Base-by-base conservation (phyloP, 2,888 invertebrate genomes). In the Esperia sulphurella region DNA sequence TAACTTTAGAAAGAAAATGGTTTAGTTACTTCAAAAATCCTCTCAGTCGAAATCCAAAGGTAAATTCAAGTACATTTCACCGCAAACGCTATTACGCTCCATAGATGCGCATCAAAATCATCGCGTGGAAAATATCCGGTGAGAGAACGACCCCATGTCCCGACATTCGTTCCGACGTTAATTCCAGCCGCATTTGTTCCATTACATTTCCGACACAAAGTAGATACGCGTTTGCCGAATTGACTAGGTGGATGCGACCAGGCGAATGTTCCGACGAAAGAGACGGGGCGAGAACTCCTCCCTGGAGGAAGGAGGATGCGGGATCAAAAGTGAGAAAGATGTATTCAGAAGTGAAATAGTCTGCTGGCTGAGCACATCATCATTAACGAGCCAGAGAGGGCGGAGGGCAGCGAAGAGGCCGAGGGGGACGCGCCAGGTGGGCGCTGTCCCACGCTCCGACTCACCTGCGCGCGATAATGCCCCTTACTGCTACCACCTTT, bases 291-390 rank as follows among this genome's bases (percentile, higher is more conserved):
- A 78, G 75, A 54, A 53, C 48, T 43, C 44, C 53, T 43, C 61
- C 52, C 59, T 65, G 37, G 79, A 59, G 71, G 53, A 68, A 87
- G 56, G 72, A 69, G 79, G 87, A 86, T 64, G 68, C 67, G 67
- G 68, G 68, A 83, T 81, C 85, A 89, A 87, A 90, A 90, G 90
- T 90, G 90, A 90, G 90, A 90, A 90, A 90, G 90, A 90, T 90
- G 90, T 90, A 90, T 91, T 91, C 90, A 92, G 91, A 92, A 92
- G 92, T 92, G 92, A 92, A 92, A 91, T 92, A 92, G 92, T 93
- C 92, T 92, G 92, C 92, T 92, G 92, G 92, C 92, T 92, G 92
- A 92, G 91, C 93, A 93, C 93, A 93, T 93, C 93, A 93, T 93
- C 93, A 93, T 93, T 93, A 93, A 92, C 93, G 93, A 92, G 93